Base-by-base conservation (phyloP, 1,140 invertebrate species). In the Pectinophora gossypiella region DNA sequence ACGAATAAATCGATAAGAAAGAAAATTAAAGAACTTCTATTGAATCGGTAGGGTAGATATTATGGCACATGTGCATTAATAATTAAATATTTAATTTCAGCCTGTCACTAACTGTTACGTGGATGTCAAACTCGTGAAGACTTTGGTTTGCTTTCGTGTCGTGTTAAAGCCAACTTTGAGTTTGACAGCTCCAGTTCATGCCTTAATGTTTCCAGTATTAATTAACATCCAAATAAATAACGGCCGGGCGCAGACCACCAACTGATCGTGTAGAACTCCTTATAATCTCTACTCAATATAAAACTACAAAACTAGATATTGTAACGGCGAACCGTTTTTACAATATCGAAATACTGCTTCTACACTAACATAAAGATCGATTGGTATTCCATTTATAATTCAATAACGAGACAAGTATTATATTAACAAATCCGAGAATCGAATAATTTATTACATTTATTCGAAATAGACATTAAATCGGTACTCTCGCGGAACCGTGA, bases 261-360 rank as follows among this genome's bases (percentile, higher is more conserved):
- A n/a, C n/a, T n/a, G n/a, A n/a, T n/a, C n/a, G n/a, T n/a, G n/a
- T n/a, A n/a, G n/a, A n/a, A n/a, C n/a, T n/a, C n/a, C n/a, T n/a
- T n/a, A n/a, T n/a, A n/a, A n/a, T n/a, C n/a, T 32, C 27, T 12
- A 32, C 27, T 12, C n/a, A 32, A 9, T 40, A 40, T 40, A 82
- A 61, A 76, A 76, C 71, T 80, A 80, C 71, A 72, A 73, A 82
- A 74, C 75, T 80, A 82, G 68, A 69, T 72, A 79, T 69, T 77
- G 70, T 62, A 74, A 74, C 59, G 56, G 63, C 76, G 65, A 74
- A 66, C 45, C 55, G 59, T 54, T 68, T 71, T 71, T 64, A 79
- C 70, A 71, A 76, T 80, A 75, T 63, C 68, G 58, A 79, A 82
- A 81, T 85, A 83, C 82, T 85, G 79, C 49, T 76, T 75, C 72